These are phyloP conservation scores for Pachydiplax longipennis DNA, from an alignment of 2,888 invertebrate genomes.

Conservation along the genomic window DNA sequence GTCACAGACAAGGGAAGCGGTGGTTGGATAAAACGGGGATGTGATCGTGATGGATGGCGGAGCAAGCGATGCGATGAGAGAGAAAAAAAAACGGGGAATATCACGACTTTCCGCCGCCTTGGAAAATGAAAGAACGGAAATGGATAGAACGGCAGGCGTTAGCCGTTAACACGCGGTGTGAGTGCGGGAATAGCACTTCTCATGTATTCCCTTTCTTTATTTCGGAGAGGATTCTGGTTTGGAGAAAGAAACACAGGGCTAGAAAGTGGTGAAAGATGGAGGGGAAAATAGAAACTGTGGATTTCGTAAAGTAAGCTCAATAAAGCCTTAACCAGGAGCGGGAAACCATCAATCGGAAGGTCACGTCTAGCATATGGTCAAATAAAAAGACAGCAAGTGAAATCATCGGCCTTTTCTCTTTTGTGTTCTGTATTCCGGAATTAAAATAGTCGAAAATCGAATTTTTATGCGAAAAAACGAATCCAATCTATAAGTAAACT, in stretches of 20 bases:
- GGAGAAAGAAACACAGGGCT: not conserved
- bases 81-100: not conserved
- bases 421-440: no score
- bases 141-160: not conserved
- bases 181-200: not conserved
- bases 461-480: no score
- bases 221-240: not conserved
- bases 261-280: not conserved
- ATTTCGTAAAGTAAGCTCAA: no score
- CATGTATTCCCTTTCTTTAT: not conserved
- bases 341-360: no score
- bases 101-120: not conserved
- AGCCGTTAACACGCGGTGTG: not conserved
- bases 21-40: not conserved
- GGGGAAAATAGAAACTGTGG: no score
- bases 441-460: no score
- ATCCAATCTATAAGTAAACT: no score
- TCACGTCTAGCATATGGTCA: no score
- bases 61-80: no score
- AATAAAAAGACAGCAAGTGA: no score
- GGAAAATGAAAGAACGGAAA: not conserved
- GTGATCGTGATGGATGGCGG: not conserved
- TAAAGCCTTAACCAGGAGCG: no score
- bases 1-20: not conserved
- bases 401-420: no score